Evolutionary conservation across 2,113 vertebrate species (phyloP).

Genomic region (Colius striatus): DNA sequence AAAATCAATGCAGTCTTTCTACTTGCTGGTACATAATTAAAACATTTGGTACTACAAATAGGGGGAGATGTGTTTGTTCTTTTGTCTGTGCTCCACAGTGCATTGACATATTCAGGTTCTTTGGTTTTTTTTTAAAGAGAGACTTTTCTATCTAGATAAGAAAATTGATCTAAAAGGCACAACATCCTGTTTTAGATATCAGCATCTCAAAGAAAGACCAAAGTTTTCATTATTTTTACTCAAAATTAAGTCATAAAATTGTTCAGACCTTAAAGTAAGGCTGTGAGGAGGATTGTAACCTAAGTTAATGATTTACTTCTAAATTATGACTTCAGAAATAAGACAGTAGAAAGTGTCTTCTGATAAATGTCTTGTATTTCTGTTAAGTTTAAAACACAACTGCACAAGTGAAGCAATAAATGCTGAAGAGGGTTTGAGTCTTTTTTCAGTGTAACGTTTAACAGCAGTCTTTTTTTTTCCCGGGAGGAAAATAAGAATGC

Average conservation of each 20-base stretch:
- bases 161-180: not conserved
- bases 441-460: not conserved
- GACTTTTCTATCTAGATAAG: not conserved
- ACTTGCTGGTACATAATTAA: not conserved
- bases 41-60: not conserved
- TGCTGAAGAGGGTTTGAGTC: not conserved
- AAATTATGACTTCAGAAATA: not conserved
- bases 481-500: not conserved
- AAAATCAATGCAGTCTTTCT: constrained; percentile 3
- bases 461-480: not conserved
- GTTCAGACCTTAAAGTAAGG: not conserved
- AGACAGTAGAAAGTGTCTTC: not conserved
- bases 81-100: not conserved
- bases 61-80: not conserved
- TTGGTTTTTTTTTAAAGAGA: not conserved
- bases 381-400: not conserved
- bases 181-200: not conserved
- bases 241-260: not conserved
- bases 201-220: not conserved
- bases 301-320: not conserved
- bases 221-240: not conserved
- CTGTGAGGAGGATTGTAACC: not conserved
- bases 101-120: not conserved
- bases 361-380: not conserved
- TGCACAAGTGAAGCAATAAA: not conserved